Base-by-base conservation (phyloP, 2,797 vertebrate genomes). In the Diceros bicornis region DNA sequence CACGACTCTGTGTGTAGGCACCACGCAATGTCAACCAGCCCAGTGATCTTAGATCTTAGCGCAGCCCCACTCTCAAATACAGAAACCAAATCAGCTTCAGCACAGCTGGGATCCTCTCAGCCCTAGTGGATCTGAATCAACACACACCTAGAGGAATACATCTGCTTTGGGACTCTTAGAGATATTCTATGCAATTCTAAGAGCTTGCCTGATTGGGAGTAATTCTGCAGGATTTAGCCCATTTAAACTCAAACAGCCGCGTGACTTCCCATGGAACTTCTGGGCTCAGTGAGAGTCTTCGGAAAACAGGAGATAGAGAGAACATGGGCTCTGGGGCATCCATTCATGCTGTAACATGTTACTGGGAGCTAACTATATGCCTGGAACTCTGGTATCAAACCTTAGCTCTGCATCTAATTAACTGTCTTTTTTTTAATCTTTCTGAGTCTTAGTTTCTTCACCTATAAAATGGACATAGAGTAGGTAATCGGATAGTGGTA, bases 391-490 rank as follows among this genome's bases (percentile, higher is more conserved):
- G 47, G 6, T 57, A 14, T 69, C 61, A 71, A 75, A 68, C 16
- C 2, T 64, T 23, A 96, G 17, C 12, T 94, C 44, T 68, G 20
- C 27, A 20, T 68, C 64, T 64, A 52, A 72, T 59, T 77, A 62
- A 94, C 7, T 78, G 25, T 10, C 23, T 83, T 84, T 90, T 23
- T 0, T 44, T 66, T 37, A 92, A 69, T 57, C 6, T 96, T 66
- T 27, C 62, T 86, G 13, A 52, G 74, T 74, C 14, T 94, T 27
- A 14, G 11, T 82, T 77, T 94, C 27, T 37, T 83, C 44, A 87
- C 79, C 34, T 92, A 78, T 52, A 83, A 91, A 83, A 75, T 72
- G 41, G 52, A 92, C 50, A 79, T 59, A 23, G 25, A 66, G 13
- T 57, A 44, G 8, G 17, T 74, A 82, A 82, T 47, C 16, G n/a